Conservation (phyloP, 2,113 vertebrate genomes). For the Acrocephalus kingi region DNA sequence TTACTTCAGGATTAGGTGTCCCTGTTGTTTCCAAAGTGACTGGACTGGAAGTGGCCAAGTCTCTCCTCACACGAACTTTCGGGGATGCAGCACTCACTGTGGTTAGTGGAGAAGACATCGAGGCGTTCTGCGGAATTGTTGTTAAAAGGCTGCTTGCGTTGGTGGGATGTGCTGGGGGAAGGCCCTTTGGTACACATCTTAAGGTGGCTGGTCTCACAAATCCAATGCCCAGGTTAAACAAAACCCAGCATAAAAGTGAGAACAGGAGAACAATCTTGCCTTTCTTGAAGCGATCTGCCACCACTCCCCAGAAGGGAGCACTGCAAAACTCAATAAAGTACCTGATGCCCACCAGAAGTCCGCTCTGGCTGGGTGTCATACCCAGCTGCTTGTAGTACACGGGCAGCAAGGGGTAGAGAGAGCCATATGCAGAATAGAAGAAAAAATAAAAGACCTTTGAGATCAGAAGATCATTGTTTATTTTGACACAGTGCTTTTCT, state of each 20-base stretch:
- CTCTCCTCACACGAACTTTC: slow-evolving; percentile 48
- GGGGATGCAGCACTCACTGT: background rate
- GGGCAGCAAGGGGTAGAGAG: slow-evolving; percentile 90
- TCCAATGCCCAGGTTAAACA: slow-evolving; percentile 93
- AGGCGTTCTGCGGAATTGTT: background rate
- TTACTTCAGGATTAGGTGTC: background rate
- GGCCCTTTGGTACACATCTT: slow-evolving; percentile 78
- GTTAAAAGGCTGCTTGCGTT: slow-evolving; percentile 69
- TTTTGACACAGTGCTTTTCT: slow-evolving; percentile 85
- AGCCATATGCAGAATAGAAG: slow-evolving; percentile 97
- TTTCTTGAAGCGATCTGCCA: slow-evolving; percentile 93
- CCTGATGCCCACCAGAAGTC: slow-evolving; percentile 92
- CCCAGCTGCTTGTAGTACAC: slow-evolving; percentile 97
- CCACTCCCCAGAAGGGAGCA: slow-evolving; percentile 96
- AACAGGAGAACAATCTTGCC: slow-evolving; percentile 93
- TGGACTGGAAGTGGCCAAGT: background rate
- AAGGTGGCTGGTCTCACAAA: slow-evolving; percentile 90
- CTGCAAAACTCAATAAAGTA: slow-evolving; percentile 99
- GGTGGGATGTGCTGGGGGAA: slow-evolving; percentile 64
- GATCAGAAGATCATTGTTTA: slow-evolving; percentile 90
- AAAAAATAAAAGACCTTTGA: slow-evolving; percentile 99
- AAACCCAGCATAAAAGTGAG: slow-evolving; percentile 93
- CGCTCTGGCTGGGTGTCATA: slow-evolving; percentile 91
- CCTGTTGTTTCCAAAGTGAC: background rate
- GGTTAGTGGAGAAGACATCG: background rate